These are phyloP conservation scores for Scalopus aquaticus DNA, from an alignment of 2,113 vertebrate genomes.

Conservation along the genomic window DNA sequence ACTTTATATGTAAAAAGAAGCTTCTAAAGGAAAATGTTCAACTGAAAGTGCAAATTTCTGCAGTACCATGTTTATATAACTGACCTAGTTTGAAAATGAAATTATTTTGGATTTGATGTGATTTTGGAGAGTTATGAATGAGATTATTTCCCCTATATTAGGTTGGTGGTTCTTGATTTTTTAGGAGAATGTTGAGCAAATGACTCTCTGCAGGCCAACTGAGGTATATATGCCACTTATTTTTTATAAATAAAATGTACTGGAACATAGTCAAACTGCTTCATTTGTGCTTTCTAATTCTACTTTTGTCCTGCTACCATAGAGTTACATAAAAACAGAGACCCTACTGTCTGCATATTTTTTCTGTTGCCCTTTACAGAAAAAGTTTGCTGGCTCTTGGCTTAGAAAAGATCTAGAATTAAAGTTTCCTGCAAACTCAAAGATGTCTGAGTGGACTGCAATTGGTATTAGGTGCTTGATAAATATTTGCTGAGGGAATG, in stretches of 20 bases:
- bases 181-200: not conserved
- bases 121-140: not conserved
- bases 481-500: not conserved
- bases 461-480: not conserved
- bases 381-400: not conserved
- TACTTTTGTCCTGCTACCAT: too few relatives aligned
- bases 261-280: not conserved
- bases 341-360: not conserved
- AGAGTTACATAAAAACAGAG: not conserved
- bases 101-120: conserved; percentile 31
- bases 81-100: conserved; percentile 42
- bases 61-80: not conserved
- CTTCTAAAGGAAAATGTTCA: not conserved
- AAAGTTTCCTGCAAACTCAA: not conserved
- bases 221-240: not conserved
- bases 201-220: not conserved
- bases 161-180: conserved; percentile 1
- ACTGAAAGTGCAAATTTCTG: conserved; percentile 24
- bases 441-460: not conserved
- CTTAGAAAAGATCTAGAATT: not conserved
- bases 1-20: not conserved
- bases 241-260: not conserved
- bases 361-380: not conserved
- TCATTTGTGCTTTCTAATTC: not conserved
- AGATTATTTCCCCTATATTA: not conserved